These are phyloP conservation scores for Hylaeus anthracinus DNA, from an alignment of 1,140 invertebrate genomes.

Conservation along the genomic window DNA sequence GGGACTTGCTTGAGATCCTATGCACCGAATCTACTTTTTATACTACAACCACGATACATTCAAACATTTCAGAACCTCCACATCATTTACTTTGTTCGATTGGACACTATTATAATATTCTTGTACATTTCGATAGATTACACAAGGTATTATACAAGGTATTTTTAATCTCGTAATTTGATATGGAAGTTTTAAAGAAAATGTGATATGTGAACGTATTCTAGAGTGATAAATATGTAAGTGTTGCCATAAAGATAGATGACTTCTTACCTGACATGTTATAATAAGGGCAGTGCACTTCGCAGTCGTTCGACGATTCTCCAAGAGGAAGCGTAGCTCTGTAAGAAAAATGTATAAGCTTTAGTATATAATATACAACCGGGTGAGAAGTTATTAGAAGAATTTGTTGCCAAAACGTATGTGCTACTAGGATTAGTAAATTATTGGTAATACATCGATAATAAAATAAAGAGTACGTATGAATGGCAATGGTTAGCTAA, in stretches of 20 bases:
- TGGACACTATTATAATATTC: background rate
- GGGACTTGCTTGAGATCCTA: slow-evolving; percentile 79
- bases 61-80: background rate
- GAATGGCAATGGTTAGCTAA: slow-evolving; percentile 23
- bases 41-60: slow-evolving; percentile 49
- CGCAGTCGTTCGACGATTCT: slow-evolving; percentile 83
- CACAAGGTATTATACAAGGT: too few relatives aligned
- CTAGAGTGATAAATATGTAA: background rate
- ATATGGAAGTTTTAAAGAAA: slow-evolving; percentile 9
- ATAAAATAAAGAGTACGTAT: slow-evolving; percentile 24
- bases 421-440: slow-evolving; percentile 46
- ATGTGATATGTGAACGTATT: slow-evolving; percentile 15
- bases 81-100: background rate
- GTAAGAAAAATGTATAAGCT: slow-evolving; percentile 70
- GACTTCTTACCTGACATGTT: slow-evolving; percentile 76
- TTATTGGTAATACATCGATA: slow-evolving; percentile 12
- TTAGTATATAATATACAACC: slow-evolving; percentile 3
- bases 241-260: background rate
- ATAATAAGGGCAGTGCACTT: slow-evolving; percentile 76
- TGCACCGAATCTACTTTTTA: slow-evolving; percentile 72
- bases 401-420: slow-evolving; percentile 25
- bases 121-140: background rate
- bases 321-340: slow-evolving; percentile 90
- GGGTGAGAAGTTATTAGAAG: background rate
- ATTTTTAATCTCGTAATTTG: background rate